phyloP scores from a whole-genome alignment of 2,797 vertebrate genomes.

The Holocentrus rufus region DNA sequence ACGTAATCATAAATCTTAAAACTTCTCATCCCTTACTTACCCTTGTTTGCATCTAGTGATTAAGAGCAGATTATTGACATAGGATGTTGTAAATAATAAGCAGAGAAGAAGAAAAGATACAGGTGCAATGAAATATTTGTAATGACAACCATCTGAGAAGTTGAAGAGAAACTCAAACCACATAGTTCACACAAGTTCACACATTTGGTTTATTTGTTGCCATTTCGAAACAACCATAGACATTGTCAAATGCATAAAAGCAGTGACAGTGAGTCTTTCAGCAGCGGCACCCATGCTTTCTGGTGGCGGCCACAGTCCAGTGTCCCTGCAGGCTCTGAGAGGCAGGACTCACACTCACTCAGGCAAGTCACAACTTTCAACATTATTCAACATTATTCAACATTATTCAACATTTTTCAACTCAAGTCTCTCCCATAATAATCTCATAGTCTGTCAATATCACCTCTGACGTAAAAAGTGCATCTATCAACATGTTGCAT shows the following conservation, averaged over 20 bases:
- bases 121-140: not conserved
- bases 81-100: not conserved
- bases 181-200: slow-evolving; percentile 61
- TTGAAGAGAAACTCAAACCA: slow-evolving; percentile 30
- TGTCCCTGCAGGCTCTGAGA: slow-evolving; percentile 37
- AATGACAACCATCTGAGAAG: not conserved
- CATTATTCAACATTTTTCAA: too few species aligned
- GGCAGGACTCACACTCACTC: slow-evolving; percentile 41
- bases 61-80: not conserved
- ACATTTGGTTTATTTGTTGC: slow-evolving; percentile 81
- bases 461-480: slow-evolving; percentile 61
- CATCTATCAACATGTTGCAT: slow-evolving; percentile 53
- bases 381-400: too few species aligned
- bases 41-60: not conserved
- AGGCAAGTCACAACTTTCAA: slow-evolving; percentile 30
- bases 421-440: slow-evolving; percentile 45
- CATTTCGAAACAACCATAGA: slow-evolving; percentile 74
- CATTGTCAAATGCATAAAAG: slow-evolving; percentile 74
- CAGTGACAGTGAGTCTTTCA: slow-evolving; percentile 66
- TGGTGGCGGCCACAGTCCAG: slow-evolving; percentile 39
- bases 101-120: not conserved
- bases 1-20: not conserved
- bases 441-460: slow-evolving; percentile 30
- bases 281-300: slow-evolving; percentile 55
- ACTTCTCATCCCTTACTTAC: not conserved